These are phyloP conservation scores for Empidonax alnorum DNA, from an alignment of 2,113 vertebrate genomes.

Conservation along the genomic window DNA sequence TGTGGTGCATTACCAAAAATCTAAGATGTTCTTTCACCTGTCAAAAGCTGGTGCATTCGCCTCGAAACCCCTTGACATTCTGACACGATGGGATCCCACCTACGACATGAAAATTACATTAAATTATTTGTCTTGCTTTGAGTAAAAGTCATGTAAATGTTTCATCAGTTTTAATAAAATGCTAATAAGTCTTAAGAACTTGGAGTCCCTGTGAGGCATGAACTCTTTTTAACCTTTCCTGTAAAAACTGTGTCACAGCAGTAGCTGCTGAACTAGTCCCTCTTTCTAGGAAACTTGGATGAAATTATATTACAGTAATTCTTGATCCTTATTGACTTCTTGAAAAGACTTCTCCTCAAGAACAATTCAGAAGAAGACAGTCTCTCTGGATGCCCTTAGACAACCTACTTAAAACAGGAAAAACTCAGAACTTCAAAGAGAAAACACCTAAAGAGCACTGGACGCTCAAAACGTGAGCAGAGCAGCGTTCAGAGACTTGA, in stretches of 20 bases:
- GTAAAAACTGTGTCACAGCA: neutral
- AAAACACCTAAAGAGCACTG: neutral
- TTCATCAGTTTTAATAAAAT: neutral
- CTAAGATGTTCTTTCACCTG: constrained; percentile 78
- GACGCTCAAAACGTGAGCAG: neutral
- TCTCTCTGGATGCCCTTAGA: neutral
- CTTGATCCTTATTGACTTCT: neutral
- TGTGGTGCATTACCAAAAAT: neutral
- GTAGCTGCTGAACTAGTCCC: neutral
- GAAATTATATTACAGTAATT: neutral
- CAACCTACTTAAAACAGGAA: neutral
- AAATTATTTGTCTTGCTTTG: neutral
- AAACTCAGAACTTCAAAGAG: neutral
- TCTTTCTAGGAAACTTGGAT: neutral
- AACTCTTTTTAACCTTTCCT: neutral
- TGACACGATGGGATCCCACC: constrained; percentile 99
- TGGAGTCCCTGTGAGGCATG: neutral
- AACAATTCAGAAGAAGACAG: neutral
- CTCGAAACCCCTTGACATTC: constrained; percentile 96
- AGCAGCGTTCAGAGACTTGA: neutral
- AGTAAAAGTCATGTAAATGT: neutral
- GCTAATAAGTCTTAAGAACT: neutral
- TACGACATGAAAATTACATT: constrained; percentile 48
- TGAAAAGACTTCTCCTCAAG: neutral
- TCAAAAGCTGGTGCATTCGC: constrained; percentile 98